phyloP scores from a whole-genome alignment of 2,797 vertebrate species.

The Passerculus sandwichensis region DNA sequence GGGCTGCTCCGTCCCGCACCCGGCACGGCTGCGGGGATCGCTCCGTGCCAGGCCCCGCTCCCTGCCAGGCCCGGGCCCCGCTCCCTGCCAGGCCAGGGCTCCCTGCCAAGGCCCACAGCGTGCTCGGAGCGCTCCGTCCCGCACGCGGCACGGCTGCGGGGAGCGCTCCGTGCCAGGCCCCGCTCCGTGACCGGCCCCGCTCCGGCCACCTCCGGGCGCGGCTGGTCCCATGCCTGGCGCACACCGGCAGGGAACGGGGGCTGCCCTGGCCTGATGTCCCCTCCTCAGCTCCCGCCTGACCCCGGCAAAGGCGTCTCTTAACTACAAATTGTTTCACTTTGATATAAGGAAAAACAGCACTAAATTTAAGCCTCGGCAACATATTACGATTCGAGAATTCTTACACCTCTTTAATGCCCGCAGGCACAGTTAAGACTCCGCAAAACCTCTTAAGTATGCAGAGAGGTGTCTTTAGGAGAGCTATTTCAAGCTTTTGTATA shows the following conservation, averaged over 20 bases:
- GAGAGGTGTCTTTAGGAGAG: not conserved
- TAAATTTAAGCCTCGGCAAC: not conserved
- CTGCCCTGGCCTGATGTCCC: accelerated
- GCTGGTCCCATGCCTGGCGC: not conserved
- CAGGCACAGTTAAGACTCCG: not conserved
- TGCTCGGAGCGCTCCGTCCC: not conserved
- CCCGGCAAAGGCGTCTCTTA: not conserved
- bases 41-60: too few relatives aligned
- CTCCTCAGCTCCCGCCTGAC: not conserved
- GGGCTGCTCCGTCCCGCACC: not conserved
- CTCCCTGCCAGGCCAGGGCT: too few relatives aligned
- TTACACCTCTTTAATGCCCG: not conserved
- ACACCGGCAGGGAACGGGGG: not conserved
- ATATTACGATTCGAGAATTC: not conserved
- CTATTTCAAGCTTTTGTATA: not conserved
- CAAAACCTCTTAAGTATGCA: not conserved
- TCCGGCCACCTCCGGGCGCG: not conserved
- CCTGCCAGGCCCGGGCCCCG: too few relatives aligned
- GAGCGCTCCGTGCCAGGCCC: too few relatives aligned
- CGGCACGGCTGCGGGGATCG: not conserved
- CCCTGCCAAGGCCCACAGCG: too few relatives aligned
- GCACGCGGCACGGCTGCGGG: not conserved
- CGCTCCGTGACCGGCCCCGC: not conserved
- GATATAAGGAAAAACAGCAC: not conserved
- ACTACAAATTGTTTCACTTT: not conserved